Percentiles rank a stretch among this genome's conserved stretches.
Conservation (phyloP, 2,888 invertebrate genomes). For the Listrodromus nycthemerus region DNA sequence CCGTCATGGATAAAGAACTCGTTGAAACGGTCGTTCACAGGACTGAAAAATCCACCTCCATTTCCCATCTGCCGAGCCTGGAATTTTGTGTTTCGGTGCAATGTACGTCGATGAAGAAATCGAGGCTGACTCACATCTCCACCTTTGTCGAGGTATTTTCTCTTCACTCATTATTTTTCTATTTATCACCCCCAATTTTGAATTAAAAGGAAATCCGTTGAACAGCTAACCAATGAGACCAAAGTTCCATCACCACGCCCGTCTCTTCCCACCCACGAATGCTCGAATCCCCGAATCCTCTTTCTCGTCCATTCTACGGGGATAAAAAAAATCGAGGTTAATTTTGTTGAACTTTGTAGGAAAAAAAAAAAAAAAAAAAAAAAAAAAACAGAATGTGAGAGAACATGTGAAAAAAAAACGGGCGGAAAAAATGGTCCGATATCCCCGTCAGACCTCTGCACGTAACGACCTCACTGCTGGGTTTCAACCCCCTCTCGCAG, state of each 20-base stretch:
- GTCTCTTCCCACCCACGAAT: background rate
- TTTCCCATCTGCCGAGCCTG: no score
- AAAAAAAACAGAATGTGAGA: background rate
- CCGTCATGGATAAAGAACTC: no score
- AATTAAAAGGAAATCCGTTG: no score
- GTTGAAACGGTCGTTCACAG: no score
- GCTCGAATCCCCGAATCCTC: background rate
- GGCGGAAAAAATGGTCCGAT: background rate
- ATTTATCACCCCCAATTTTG: no score
- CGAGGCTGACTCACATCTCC: no score
- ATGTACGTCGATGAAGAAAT: no score
- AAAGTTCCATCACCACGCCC: background rate
- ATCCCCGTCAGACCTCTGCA: conserved; percentile 19
- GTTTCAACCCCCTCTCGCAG: background rate
- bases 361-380: conserved; percentile 1
- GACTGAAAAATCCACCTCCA: no score
- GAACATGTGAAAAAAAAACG: background rate
- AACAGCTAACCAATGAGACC: no score
- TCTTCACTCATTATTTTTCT: no score
- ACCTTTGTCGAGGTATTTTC: no score
- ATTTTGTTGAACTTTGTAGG: background rate
- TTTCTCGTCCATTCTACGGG: background rate
- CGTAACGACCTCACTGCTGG: conserved; percentile 33
- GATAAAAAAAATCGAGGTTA: conserved; percentile 7
- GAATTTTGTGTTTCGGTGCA: no score